Percentiles rank a stretch among this genome's conserved stretches.
Evolutionary conservation across 2,113 vertebrate genomes (phyloP).

Genomic region (zebrafish (Danio rerio)): GRCz12tu NC_133197.1:12972001-12972500

Average conservation of each 20-base stretch:
- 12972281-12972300: background rate
- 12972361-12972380: background rate
- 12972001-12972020: constrained; percentile 13
- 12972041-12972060: constrained; percentile 14
- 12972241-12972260: background rate
- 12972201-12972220: constrained; percentile 27
- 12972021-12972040: constrained; percentile 20
- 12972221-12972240: constrained; percentile 26
- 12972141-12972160: background rate
- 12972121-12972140: constrained; percentile 3
- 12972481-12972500: background rate
- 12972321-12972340: background rate
- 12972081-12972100: background rate
- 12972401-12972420: background rate
- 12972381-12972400: background rate
- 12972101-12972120: background rate
- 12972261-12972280: background rate
- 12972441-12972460: background rate
- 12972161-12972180: constrained; percentile 10
- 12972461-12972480: background rate
- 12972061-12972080: background rate
- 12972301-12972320: background rate
- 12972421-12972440: background rate
- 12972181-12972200: background rate
- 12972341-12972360: background rate